Percentiles rank a stretch among this genome's conserved stretches.
These are phyloP conservation scores for Serinus canaria DNA, from an alignment of 2,113 vertebrate genomes.

Conservation along the genomic window DNA sequence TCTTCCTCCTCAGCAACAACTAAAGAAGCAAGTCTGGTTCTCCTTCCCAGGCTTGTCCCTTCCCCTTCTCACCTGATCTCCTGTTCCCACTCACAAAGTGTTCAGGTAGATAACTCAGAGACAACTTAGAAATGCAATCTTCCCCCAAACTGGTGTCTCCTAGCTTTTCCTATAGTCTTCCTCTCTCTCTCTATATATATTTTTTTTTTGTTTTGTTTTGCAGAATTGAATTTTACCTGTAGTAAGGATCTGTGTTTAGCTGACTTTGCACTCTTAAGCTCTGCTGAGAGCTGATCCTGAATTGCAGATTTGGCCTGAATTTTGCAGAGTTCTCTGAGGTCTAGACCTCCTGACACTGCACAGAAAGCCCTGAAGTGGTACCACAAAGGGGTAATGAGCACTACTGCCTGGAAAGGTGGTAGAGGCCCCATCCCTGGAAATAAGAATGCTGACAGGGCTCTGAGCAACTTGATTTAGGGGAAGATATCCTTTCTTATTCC, in stretches of 20 bases:
- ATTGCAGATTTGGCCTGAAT: neutral
- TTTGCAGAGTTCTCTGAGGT: neutral
- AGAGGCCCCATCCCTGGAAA: neutral
- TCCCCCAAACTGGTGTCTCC: neutral
- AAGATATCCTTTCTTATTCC: neutral
- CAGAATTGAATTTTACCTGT: neutral
- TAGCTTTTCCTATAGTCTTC: neutral
- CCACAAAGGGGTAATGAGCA: neutral
- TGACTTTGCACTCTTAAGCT: neutral
- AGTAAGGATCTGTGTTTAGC: neutral
- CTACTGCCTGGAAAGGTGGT: neutral
- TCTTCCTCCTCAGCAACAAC: neutral
- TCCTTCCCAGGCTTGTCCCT: neutral
- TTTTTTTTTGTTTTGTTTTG: neutral
- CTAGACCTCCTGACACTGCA: neutral
- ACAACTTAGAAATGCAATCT: neutral
- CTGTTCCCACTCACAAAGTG: accelerated
- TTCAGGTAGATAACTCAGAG: neutral
- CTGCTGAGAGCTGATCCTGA: neutral
- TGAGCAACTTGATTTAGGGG: neutral
- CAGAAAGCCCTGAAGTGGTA: neutral
- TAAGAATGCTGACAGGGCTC: accelerated
- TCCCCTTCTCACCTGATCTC: neutral
- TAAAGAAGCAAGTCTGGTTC: neutral
- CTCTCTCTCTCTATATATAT: no score